Percentiles rank a stretch among this genome's conserved stretches.
phyloP scores from a whole-genome alignment of 1,140 invertebrate species.

The Drusus annulatus region DNA sequence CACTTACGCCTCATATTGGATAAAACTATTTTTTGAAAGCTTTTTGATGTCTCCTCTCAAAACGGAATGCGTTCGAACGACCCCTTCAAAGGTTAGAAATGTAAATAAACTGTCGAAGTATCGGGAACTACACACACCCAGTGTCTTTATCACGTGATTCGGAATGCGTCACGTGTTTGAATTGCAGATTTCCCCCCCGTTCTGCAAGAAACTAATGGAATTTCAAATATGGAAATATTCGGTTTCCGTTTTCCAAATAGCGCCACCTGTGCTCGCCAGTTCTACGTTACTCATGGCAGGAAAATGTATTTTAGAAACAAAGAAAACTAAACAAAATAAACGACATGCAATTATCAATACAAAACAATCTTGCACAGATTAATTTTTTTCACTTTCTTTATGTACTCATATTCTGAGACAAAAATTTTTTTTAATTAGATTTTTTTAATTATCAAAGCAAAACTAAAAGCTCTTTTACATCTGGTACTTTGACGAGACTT shows the following conservation, averaged over 20 bases:
- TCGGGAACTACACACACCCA: background rate
- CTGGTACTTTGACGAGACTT: too few relatives aligned
- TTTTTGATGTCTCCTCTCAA: too few relatives aligned
- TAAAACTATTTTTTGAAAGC: too few relatives aligned
- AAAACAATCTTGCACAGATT: too few relatives aligned
- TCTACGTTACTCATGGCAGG: background rate
- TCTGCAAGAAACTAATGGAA: conserved; percentile 35
- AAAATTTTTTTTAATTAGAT: too few relatives aligned
- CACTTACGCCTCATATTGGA: too few relatives aligned
- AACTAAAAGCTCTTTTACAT: too few relatives aligned
- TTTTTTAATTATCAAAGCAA: too few relatives aligned
- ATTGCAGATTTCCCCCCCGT: conserved; percentile 29
- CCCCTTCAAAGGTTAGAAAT: background rate
- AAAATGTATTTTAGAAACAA: background rate
- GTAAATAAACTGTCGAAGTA: background rate
- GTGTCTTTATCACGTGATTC: background rate
- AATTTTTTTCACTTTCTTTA: too few relatives aligned
- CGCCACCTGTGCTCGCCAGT: conserved; percentile 31
- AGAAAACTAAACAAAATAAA: background rate
- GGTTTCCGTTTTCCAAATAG: conserved; percentile 14
- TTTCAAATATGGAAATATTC: conserved; percentile 46
- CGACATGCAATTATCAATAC: too few relatives aligned
- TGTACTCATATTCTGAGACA: too few relatives aligned
- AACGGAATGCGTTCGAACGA: background rate
- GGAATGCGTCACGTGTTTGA: conserved; percentile 28